These are phyloP conservation scores for Gymnocephalus cernua DNA, from an alignment of 2,113 vertebrate genomes.

Conservation along the genomic window DNA sequence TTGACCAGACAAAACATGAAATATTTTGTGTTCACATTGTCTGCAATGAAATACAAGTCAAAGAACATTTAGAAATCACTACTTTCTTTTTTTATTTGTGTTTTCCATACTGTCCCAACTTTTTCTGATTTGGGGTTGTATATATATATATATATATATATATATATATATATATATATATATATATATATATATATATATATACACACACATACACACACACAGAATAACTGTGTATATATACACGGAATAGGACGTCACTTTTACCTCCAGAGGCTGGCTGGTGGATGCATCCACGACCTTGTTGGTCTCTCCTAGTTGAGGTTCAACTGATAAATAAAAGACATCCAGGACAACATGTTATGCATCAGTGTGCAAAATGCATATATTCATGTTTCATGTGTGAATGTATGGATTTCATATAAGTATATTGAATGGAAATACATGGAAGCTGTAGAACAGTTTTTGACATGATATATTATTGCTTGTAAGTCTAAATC, in stretches of 20 bases:
- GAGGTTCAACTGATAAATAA: slow-evolving; percentile 60
- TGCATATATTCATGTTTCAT: not conserved
- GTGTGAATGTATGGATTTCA: not conserved
- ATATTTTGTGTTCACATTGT: too few species aligned
- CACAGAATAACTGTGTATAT: too few species aligned
- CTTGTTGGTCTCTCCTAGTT: slow-evolving; percentile 68
- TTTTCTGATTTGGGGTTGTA: too few species aligned
- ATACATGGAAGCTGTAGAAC: not conserved
- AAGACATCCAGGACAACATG: not conserved
- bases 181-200: too few species aligned
- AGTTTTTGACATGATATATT: not conserved
- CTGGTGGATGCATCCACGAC: slow-evolving; percentile 43
- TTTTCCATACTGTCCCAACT: too few species aligned
- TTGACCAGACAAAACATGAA: too few species aligned
- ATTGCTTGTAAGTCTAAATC: not conserved
- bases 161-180: too few species aligned
- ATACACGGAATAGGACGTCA: not conserved
- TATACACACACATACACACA: too few species aligned
- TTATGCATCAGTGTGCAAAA: not conserved
- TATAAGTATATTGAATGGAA: not conserved
- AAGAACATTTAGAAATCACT: too few species aligned
- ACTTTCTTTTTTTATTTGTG: too few species aligned
- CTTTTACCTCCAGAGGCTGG: slow-evolving; percentile 72
- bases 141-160: too few species aligned
- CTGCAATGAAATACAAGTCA: too few species aligned